Conservation (phyloP, 1,140 invertebrate genomes). For the Hydropsyche tenuis region DNA sequence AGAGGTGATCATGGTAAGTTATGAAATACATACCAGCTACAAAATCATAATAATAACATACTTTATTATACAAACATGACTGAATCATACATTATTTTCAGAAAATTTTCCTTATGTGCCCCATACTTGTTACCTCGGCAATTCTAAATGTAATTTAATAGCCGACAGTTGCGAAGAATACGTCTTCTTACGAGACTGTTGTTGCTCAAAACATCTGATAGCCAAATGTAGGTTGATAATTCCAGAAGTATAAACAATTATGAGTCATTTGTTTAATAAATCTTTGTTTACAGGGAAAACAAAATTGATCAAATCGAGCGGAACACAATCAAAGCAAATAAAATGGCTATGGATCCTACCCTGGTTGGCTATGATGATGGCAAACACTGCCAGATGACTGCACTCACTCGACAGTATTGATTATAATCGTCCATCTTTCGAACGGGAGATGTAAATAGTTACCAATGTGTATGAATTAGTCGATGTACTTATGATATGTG, state of each 20-base stretch:
- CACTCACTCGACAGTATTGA: not conserved
- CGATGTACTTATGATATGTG: slow-evolving; percentile 4
- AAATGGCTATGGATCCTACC: slow-evolving; percentile 11
- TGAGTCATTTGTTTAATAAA: not conserved
- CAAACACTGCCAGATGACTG: not conserved
- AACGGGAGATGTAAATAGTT: not conserved
- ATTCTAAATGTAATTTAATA: slow-evolving; percentile 65
- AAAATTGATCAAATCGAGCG: not conserved
- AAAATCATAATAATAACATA: slow-evolving; percentile 29
- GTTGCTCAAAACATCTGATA: slow-evolving; percentile 68
- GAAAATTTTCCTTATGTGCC: slow-evolving; percentile 72
- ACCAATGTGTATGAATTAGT: not conserved
- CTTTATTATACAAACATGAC: not conserved
- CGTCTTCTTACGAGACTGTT: slow-evolving; percentile 68
- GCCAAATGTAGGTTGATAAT: slow-evolving; percentile 61
- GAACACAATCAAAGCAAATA: not conserved
- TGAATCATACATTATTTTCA: slow-evolving; percentile 51
- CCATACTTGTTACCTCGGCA: slow-evolving; percentile 71
- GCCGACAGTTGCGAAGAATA: slow-evolving; percentile 70
- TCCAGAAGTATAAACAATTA: not conserved
- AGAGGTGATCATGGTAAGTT: slow-evolving; percentile 59
- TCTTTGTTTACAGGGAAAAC: slow-evolving; percentile 41
- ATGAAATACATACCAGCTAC: not conserved
- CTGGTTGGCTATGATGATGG: not conserved
- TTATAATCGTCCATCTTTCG: not conserved